Conservation (phyloP, 2,113 vertebrate genomes). For the Paramormyrops kingsleyae region DNA sequence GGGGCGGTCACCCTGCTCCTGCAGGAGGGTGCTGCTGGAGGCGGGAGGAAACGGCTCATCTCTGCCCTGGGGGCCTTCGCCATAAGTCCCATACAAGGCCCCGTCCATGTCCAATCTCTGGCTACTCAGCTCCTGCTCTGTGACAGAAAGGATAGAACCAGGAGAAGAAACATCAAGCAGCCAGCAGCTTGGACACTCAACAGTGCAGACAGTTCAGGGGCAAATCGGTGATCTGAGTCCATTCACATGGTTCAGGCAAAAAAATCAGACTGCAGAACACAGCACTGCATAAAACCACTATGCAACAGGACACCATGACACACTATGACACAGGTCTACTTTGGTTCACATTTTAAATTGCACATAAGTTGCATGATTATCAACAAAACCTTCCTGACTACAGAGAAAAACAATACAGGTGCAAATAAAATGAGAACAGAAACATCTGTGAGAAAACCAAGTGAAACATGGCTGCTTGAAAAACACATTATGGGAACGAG, state of each 20-base stretch:
- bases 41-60: slow-evolving; percentile 49
- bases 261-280: neutral
- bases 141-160: slow-evolving; percentile 54
- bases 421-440: neutral
- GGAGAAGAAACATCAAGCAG: neutral
- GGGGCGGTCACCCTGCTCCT: slow-evolving; percentile 75
- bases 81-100: slow-evolving; percentile 71
- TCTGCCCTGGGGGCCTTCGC: slow-evolving; percentile 61
- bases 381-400: neutral
- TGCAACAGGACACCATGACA: neutral
- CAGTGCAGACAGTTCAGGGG: neutral
- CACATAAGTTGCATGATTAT: neutral
- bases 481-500: neutral
- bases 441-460: neutral
- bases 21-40: slow-evolving; percentile 56
- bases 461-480: neutral
- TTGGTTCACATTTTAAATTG: neutral
- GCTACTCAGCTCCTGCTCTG: slow-evolving; percentile 68
- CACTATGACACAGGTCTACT: neutral
- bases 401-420: neutral
- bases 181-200: neutral
- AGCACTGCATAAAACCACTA: neutral
- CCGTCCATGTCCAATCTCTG: slow-evolving; percentile 85
- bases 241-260: neutral
- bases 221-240: neutral